phyloP scores from a whole-genome alignment of 2,888 invertebrate genomes.

The Liopterus haemorrhoidalis region DNA sequence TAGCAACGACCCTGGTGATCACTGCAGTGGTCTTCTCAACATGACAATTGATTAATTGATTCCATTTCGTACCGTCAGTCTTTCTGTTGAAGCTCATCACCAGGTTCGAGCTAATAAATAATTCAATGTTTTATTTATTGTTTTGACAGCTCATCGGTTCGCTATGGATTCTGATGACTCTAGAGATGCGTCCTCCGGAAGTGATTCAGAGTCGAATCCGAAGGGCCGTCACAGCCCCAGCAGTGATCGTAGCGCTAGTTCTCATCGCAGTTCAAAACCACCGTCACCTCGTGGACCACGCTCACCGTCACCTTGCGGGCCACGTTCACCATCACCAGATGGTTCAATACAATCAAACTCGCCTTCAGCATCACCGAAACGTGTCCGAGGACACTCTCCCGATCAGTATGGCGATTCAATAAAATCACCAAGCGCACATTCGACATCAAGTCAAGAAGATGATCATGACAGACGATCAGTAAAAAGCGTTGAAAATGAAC shows the following conservation, averaged over 20 bases:
- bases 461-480: slow-evolving; percentile 10
- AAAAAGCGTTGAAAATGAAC: slow-evolving; percentile 17
- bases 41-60: slow-evolving; percentile 5
- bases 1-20: slow-evolving; percentile 22
- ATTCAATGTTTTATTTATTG: slow-evolving; percentile 27
- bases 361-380: slow-evolving; percentile 15
- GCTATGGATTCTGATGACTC: slow-evolving; percentile 59
- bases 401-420: slow-evolving; percentile 8
- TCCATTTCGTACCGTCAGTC: not conserved
- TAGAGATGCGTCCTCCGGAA: slow-evolving; percentile 47
- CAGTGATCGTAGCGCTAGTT: slow-evolving; percentile 18
- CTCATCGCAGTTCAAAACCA: slow-evolving; percentile 18
- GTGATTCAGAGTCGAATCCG: slow-evolving; percentile 39
- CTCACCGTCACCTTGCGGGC: slow-evolving; percentile 31
- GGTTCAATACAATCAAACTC: slow-evolving; percentile 26
- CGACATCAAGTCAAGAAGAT: slow-evolving; percentile 15
- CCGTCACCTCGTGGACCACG: slow-evolving; percentile 21
- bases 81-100: slow-evolving; percentile 11
- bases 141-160: slow-evolving; percentile 27
- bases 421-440: slow-evolving; percentile 17
- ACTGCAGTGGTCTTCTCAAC: slow-evolving; percentile 16
- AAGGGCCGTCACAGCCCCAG: slow-evolving; percentile 31
- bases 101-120: slow-evolving; percentile 7
- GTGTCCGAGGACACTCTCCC: slow-evolving; percentile 15
- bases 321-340: slow-evolving; percentile 27